Conservation (phyloP, 1,140 invertebrate species). For the Forficula auricularia region DNA sequence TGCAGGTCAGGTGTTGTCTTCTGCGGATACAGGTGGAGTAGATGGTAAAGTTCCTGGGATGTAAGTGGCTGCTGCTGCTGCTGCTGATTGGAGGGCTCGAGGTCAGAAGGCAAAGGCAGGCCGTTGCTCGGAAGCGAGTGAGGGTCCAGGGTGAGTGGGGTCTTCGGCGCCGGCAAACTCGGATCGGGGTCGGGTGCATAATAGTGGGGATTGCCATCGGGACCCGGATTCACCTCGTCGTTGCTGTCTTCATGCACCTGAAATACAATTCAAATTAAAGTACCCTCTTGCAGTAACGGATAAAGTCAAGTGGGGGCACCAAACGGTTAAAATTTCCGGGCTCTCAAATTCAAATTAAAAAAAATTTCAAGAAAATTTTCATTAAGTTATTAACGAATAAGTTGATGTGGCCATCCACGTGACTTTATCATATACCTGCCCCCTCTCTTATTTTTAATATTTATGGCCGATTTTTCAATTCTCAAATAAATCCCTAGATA, state of each 20-base stretch:
- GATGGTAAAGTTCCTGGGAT: conserved; percentile 33
- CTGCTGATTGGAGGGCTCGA: conserved; percentile 11
- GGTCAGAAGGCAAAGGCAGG: conserved; percentile 24
- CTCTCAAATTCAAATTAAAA: no score
- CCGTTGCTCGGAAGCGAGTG: conserved; percentile 28
- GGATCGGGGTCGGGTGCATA: conserved; percentile 31
- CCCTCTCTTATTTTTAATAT: no score
- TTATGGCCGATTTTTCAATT: no score
- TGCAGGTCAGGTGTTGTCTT: conserved; percentile 18
- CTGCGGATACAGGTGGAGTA: conserved; percentile 31
- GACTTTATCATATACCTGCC: no score
- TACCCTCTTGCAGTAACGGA: background rate
- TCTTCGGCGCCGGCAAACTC: conserved; percentile 23
- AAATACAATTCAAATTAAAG: conserved; percentile 5
- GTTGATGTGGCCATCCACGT: no score
- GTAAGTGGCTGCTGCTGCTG: conserved; percentile 22
- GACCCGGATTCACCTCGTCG: conserved; percentile 24
- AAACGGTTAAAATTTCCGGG: no score
- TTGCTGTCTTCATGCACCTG: conserved; percentile 24
- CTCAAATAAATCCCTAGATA: no score
- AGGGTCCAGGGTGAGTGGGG: conserved; percentile 25
- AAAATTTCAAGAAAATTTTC: no score
- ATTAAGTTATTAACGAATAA: no score
- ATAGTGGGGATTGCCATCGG: conserved; percentile 22
- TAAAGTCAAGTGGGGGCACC: no score